Conservation (phyloP, 2,888 invertebrate genomes). For the Hemistola chrysoprasaria region DNA sequence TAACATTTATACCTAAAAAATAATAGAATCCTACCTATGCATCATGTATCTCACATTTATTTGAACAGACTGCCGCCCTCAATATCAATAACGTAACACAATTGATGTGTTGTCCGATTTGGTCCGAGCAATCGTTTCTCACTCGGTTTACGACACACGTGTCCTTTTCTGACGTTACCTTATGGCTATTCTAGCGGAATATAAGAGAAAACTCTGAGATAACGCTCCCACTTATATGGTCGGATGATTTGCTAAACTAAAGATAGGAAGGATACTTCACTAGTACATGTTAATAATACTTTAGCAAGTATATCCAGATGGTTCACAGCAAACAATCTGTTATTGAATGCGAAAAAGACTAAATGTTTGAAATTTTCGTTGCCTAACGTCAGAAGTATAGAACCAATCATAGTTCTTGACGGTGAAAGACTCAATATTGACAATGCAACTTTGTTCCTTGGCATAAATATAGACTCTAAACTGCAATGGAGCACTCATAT, state of each 20-base stretch:
- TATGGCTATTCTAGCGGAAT: slow-evolving; percentile 27
- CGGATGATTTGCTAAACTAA: neutral
- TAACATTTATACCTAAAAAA: neutral
- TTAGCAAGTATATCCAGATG: no score
- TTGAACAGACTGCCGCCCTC: slow-evolving; percentile 24
- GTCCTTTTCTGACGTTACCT: slow-evolving; percentile 44
- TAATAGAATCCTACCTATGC: slow-evolving; percentile 12
- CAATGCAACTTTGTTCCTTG: no score
- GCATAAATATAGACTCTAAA: no score
- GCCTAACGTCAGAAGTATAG: no score
- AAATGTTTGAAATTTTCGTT: no score
- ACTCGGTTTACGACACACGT: slow-evolving; percentile 67
- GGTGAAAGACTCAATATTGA: no score
- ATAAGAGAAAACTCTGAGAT: slow-evolving; percentile 2
- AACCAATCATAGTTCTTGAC: no score
- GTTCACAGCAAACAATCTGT: no score
- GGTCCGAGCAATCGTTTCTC: slow-evolving; percentile 66
- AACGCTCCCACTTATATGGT: neutral
- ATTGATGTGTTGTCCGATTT: slow-evolving; percentile 80
- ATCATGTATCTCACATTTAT: slow-evolving; percentile 56
- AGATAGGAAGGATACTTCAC: no score
- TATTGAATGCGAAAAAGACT: no score
- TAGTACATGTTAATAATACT: no score
- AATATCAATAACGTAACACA: slow-evolving; percentile 76
- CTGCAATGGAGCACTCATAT: no score